Evolutionary conservation across 2,888 invertebrate genomes (phyloP).

Genomic region (Coleophora flavipennella): DNA sequence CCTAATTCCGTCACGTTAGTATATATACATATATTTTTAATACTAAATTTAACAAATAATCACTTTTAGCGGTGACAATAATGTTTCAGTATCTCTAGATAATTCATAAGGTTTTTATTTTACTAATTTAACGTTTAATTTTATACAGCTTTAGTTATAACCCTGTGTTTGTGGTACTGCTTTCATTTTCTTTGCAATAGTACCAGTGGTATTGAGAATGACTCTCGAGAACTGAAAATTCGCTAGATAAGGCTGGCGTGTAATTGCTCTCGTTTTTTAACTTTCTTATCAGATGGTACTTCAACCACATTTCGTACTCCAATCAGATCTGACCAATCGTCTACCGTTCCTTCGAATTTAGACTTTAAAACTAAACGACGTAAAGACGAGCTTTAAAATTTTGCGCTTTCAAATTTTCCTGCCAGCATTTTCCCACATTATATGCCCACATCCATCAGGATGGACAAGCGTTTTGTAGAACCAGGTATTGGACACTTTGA

Average conservation of each 20-base stretch:
- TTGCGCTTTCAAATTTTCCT: background rate
- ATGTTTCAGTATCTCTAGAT: too few relatives aligned
- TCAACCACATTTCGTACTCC: slow-evolving; percentile 25
- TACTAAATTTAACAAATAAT: too few relatives aligned
- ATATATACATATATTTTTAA: slow-evolving; percentile 14
- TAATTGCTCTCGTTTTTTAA: slow-evolving; percentile 69
- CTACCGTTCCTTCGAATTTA: slow-evolving; percentile 15
- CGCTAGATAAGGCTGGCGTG: slow-evolving; percentile 47
- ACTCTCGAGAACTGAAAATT: slow-evolving; percentile 33
- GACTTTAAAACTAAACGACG: slow-evolving; percentile 13
- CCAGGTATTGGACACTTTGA: slow-evolving; percentile 62
- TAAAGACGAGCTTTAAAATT: slow-evolving; percentile 6
- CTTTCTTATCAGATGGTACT: slow-evolving; percentile 59
- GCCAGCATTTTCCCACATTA: slow-evolving; percentile 25
- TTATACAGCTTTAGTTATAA: too few relatives aligned
- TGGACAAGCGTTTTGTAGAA: slow-evolving; percentile 67
- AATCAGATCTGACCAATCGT: slow-evolving; percentile 28
- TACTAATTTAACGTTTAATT: too few relatives aligned
- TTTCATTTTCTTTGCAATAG: slow-evolving; percentile 38
- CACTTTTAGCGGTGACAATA: too few relatives aligned
- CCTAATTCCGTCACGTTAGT: slow-evolving; percentile 39
- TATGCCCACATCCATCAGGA: slow-evolving; percentile 59
- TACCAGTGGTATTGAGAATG: slow-evolving; percentile 32
- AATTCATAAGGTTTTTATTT: too few relatives aligned
- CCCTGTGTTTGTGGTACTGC: too few relatives aligned